phyloP scores from a whole-genome alignment of 2,797 vertebrate genomes.

The Sebastes cheni region DNA sequence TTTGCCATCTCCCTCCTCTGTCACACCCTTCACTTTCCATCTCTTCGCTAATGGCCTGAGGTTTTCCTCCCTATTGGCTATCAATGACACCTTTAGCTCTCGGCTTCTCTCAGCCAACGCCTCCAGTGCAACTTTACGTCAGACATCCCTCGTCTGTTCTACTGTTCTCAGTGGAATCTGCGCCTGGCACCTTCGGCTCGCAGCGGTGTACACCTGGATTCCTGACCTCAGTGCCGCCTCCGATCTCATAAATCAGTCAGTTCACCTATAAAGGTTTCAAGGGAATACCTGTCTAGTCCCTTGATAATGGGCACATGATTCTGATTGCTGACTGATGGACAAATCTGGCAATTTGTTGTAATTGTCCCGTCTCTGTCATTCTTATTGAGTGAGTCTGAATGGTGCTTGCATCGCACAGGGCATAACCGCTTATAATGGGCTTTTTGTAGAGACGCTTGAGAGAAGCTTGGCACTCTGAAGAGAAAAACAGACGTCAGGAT shows the following conservation, averaged over 20 bases:
- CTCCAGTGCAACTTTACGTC: constrained; percentile 26
- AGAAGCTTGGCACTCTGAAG: background rate
- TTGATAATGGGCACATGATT: constrained; percentile 18
- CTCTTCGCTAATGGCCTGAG: constrained; percentile 12
- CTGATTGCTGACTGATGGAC: constrained; percentile 27
- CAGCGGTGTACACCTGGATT: constrained; percentile 54
- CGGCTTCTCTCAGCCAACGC: constrained; percentile 25
- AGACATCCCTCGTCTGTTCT: constrained; percentile 8
- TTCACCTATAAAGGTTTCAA: constrained; percentile 53
- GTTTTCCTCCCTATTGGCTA: constrained; percentile 34
- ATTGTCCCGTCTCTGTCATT: background rate
- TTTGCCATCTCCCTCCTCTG: constrained; percentile 36
- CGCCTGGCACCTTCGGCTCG: constrained; percentile 13
- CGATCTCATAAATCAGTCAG: constrained; percentile 66
- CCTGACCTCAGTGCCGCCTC: constrained; percentile 40
- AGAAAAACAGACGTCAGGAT: background rate
- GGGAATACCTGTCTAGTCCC: constrained; percentile 35
- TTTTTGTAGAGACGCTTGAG: background rate
- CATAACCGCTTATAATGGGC: background rate
- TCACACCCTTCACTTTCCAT: constrained; percentile 55
- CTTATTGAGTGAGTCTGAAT: background rate
- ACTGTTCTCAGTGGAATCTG: constrained; percentile 33
- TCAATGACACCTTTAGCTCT: constrained; percentile 32
- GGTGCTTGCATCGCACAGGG: background rate
- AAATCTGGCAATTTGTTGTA: constrained; percentile 22